Evolutionary conservation across 2,113 vertebrate species (phyloP).

Genomic region (Micromys minutus): DNA sequence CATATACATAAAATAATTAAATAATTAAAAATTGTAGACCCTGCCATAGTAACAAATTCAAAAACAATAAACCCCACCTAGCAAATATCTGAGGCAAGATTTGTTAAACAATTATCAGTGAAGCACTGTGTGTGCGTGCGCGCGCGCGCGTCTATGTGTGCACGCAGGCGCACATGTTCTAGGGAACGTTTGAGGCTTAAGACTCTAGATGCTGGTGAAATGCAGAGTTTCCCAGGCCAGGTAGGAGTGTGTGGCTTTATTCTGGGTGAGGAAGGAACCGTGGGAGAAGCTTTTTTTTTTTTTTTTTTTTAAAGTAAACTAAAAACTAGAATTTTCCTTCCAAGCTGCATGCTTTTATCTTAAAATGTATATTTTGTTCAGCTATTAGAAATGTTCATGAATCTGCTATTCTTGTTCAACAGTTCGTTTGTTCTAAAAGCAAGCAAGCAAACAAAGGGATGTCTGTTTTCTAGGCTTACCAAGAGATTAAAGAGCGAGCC

Average conservation of each 20-base stretch:
- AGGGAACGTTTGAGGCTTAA: background rate
- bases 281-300: background rate
- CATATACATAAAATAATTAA: too few species aligned
- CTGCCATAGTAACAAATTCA: background rate
- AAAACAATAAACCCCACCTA: background rate
- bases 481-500: conserved; percentile 92
- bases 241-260: background rate
- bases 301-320: background rate
- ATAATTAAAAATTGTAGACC: too few species aligned
- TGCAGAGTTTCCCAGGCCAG: too few species aligned
- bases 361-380: conserved; percentile 20
- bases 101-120: background rate
- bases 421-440: background rate
- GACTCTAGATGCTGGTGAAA: accelerated
- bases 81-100: background rate
- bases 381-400: conserved; percentile 30
- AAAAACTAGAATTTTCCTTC: background rate
- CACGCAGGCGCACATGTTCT: too few species aligned
- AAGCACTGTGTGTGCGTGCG: too few species aligned
- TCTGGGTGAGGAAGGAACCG: background rate
- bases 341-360: background rate
- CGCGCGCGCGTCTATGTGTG: too few species aligned
- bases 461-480: conserved; percentile 89
- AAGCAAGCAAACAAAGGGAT: conserved; percentile 29
- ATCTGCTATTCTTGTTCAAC: conserved; percentile 15